phyloP scores from a whole-genome alignment of 2,888 invertebrate species.

The Folsomia candida region DNA sequence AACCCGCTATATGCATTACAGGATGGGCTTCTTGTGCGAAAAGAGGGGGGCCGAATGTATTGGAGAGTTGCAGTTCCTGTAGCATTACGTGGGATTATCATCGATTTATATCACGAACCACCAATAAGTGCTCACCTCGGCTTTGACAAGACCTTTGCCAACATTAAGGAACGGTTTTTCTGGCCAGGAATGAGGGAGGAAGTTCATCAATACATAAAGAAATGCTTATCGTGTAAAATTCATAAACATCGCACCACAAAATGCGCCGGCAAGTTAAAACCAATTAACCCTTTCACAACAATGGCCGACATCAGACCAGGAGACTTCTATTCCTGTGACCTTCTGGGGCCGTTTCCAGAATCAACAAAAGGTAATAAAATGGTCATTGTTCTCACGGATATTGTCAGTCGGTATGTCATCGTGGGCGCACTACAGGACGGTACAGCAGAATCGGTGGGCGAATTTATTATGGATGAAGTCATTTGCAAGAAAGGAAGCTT shows the following conservation, averaged over 20 bases:
- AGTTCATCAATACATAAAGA: slow-evolving; percentile 6
- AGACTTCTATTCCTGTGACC: slow-evolving; percentile 22
- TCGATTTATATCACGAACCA: neutral
- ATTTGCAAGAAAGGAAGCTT: slow-evolving; percentile 33
- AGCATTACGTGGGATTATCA: neutral
- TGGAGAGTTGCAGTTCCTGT: neutral
- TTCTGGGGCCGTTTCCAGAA: slow-evolving; percentile 37
- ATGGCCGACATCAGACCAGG: slow-evolving; percentile 3
- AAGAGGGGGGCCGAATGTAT: neutral
- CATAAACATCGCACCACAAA: slow-evolving; percentile 15
- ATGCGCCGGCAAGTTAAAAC: slow-evolving; percentile 9
- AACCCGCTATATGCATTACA: too few relatives aligned
- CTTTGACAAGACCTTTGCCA: neutral
- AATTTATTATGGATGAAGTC: slow-evolving; percentile 30
- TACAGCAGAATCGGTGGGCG: slow-evolving; percentile 32
- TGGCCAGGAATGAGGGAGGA: slow-evolving; percentile 8
- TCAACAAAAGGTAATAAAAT: slow-evolving; percentile 24
- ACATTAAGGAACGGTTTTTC: neutral
- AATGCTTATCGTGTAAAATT: slow-evolving; percentile 9
- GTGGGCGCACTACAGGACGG: slow-evolving; percentile 21
- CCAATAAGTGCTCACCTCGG: slow-evolving; percentile 6
- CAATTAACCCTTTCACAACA: slow-evolving; percentile 21
- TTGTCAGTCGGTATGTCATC: slow-evolving; percentile 31
- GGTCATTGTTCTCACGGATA: slow-evolving; percentile 38
- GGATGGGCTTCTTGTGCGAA: neutral